Evolutionary conservation across 2,797 vertebrate species (phyloP), one percentile per base, ranked within the genome.

Genomic region (Buphagus erythrorhynchus): DNA sequence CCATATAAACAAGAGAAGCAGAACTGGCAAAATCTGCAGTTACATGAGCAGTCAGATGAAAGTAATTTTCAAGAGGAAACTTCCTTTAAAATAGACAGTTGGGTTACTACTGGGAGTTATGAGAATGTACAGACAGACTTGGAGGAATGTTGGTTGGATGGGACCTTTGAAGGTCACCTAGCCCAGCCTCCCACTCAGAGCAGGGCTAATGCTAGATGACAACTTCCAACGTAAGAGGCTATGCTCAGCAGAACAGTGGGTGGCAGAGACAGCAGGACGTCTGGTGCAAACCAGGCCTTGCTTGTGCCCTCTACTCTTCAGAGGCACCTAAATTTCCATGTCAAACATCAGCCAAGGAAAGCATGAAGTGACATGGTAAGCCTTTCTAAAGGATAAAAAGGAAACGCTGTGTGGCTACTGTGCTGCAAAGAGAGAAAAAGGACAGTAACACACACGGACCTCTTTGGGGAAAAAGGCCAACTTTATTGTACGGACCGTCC

Each of bases 101-200:
- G 31, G 19, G 51, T 48, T 81, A 45, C 69, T 63, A 4, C 1
- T 54, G 17, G 59, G 74, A 79, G 9, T 45, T 52, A 52, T 0
- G 12, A 69, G 36, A 68, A 59, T 1, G 0, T 10, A 75, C 1
- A 52, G 24, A 35, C 15, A 45, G 36, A 74, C 28, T 43, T 20
- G 12, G 33, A 59, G 25, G 25, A 72, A 58, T 1, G 5, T 2
- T 57, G 59, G 55, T 20, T 59, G 72, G 51, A 82, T 76, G 71
- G 55, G 65, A 85, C 38, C 86, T 90, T 35, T 83, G 73, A 88
- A 92, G 72, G 93, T 92, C 79, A 92, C 49, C 45, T 22, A 71
- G 65, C 40, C 40, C 84, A 85, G 67, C 33, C 58, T 73, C 29
- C 31, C 20, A 20, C 45, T 22, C 43, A 20, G 16, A 76, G 51